These are phyloP conservation scores for Harpalus rufipes DNA, from an alignment of 2,888 invertebrate genomes.

Conservation along the genomic window DNA sequence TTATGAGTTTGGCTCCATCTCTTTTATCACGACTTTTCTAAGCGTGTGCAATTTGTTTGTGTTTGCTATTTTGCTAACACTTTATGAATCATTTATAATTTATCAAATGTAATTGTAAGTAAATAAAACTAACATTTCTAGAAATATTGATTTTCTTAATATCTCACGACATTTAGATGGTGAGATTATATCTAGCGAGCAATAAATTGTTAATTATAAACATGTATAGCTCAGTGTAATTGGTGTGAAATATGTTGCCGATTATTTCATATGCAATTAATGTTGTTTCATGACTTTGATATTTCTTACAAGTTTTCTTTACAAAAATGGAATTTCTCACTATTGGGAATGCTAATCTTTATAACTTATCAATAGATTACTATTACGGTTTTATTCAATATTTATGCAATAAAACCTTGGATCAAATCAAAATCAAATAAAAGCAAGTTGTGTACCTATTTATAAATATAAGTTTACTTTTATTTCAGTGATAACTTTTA, in stretches of 20 bases:
- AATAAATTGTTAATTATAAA: constrained; percentile 49
- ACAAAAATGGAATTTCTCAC: background rate
- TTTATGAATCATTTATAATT: constrained; percentile 34
- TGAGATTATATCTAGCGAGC: constrained; percentile 30
- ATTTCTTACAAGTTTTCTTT: background rate
- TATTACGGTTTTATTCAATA: background rate
- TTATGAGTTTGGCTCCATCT: too few relatives aligned
- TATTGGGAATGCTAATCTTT: background rate
- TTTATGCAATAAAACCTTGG: background rate
- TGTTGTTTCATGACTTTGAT: constrained; percentile 19
- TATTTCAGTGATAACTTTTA: too few relatives aligned
- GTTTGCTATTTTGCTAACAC: constrained; percentile 13
- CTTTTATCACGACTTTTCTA: too few relatives aligned
- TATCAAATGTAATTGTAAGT: constrained; percentile 23
- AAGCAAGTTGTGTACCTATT: too few relatives aligned
- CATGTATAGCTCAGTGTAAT: constrained; percentile 10
- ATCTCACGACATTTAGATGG: constrained; percentile 35
- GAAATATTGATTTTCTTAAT: constrained; percentile 41
- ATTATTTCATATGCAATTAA: constrained; percentile 32
- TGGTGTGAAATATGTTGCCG: constrained; percentile 28
- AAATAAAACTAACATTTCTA: constrained; percentile 12
- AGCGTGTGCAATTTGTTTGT: background rate
- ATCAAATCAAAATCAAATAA: background rate
- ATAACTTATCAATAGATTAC: background rate
- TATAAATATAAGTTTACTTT: too few relatives aligned